Evolutionary conservation across 2,113 vertebrate species (phyloP), one percentile per base, ranked within the genome.

Genomic region (Syrrhaptes paradoxus): DNA sequence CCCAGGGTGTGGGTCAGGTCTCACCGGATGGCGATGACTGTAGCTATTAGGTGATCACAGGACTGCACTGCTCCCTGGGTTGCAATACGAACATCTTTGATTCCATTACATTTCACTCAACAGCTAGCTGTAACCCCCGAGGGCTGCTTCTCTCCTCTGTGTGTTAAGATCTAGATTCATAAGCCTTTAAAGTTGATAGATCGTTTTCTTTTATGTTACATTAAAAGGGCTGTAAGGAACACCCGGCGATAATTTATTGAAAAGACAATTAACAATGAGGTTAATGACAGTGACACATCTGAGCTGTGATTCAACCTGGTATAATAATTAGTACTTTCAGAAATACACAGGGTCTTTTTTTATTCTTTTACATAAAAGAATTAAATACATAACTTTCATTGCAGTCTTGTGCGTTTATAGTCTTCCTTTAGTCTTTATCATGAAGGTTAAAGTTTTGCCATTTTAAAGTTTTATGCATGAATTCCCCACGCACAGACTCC

Each of bases 151-250:
- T 11, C 36, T 91, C 63, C 28, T 66, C 43, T 71, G 9, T 31
- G 6, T 55, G 25, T 49, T 77, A 84, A 81, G 38, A 84, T 80
- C 63, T 29, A 63, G 55, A 83, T 73, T 80, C 8, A 0, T 38
- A 74, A 70, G 48, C 34, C 61, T 94, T 85, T 77, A 70, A 79
- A 87, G 71, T 32, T 92, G 75, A 92, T 77, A 67, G 90, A 91
- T 90, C 20, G n/a, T 93, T 91, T 90, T 91, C 82, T 88, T 95
- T 95, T 87, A 57, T 93, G 51, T 91, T 66, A n/a, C 31, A 32
- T 57, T 93, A 75, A 95, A 90, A 91, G 55, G 38, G 55, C 31
- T 91, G 91, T 93, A 87, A 91, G 78, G 71, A 96, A 89, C 78
- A 85, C 46, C 26, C 26, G 45, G 51, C 48, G 67, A 80, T 89